Base-by-base conservation (phyloP, 1,140 invertebrate genomes). In the Drosophila kepulauana region DNA sequence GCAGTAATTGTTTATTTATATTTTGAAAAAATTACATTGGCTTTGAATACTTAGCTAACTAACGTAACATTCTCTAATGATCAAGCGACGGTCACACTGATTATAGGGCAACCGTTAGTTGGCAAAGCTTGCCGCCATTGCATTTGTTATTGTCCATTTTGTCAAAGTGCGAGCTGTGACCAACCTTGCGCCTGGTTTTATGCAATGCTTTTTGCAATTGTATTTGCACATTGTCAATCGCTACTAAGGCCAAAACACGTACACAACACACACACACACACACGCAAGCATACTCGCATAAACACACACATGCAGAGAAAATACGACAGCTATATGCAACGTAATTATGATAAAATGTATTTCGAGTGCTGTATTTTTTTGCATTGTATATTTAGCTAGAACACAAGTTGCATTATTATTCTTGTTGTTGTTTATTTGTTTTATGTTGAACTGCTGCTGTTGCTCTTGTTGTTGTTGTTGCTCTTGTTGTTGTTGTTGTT, bases 321-420 rank as follows among this genome's bases (percentile, higher is more conserved):
- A 7, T 25, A 16, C 33, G 25, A 3, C 51, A 54, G 30, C 52
- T 15, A 41, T 58, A 33, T 58, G 16, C 43, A 67, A 58, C 65
- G 45, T 58, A 67, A 67, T 67, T 67, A 67, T 67, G 41, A 67
- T 58, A 41, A 57, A 58, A 67, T 45, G 52, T 46, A 56, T 46
- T 16, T 57, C 49, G 38, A 54, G 49, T 52, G 63, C 11, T 48
- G 43, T 33, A 48, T 25, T 35, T 48, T 41, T 43, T 6, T 62
- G 58, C 49, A 15, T 48, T 62, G 56, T 51, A 30, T 16, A 33
- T 33, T 69, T 69, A 58, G 35, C 28, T 51, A 52, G 48, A 61
- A 69, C 66, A 69, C 66, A 52, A 61, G 57, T 69, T 69, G 66
- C 49, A 70, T 63, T 70, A 70, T 48, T 54, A 56, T 63, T 70